phyloP scores from a whole-genome alignment of 2,888 invertebrate genomes.

The Chloromyia formosa region DNA sequence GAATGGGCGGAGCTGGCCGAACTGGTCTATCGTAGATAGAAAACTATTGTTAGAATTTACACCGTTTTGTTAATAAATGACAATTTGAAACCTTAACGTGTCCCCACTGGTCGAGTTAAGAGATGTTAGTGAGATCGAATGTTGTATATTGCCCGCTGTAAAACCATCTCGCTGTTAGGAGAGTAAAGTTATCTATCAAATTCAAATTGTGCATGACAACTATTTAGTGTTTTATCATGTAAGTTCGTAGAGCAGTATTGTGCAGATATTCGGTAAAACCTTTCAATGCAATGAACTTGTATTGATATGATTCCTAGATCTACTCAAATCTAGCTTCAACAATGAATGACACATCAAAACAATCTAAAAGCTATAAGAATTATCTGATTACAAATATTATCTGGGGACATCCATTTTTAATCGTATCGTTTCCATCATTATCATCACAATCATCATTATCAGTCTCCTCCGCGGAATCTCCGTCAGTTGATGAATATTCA shows the following conservation, averaged over 20 bases:
- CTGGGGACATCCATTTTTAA: not conserved
- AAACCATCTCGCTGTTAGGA: conserved; percentile 6
- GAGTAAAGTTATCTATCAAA: not conserved
- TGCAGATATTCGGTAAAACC: too few species aligned
- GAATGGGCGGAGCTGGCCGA: conserved; percentile 46
- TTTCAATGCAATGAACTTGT: too few species aligned
- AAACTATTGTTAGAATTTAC: not conserved
- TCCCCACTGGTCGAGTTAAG: conserved; percentile 20
- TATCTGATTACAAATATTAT: conserved; percentile 15
- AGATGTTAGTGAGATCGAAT: conserved; percentile 31
- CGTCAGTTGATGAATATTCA: conserved; percentile 45
- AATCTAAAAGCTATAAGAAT: too few species aligned
- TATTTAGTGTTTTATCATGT: too few species aligned
- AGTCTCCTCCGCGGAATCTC: conserved; percentile 39
- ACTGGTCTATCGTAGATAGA: conserved; percentile 35
- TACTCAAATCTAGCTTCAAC: too few species aligned
- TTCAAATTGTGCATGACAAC: too few species aligned
- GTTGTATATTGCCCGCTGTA: conserved; percentile 16
- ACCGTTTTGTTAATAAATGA: too few species aligned
- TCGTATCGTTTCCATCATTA: not conserved
- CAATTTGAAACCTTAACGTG: conserved; percentile 15
- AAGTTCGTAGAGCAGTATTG: too few species aligned
- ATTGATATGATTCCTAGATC: too few species aligned
- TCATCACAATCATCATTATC: conserved; percentile 34
- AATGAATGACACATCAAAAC: too few species aligned